Evolutionary conservation across 2,113 vertebrate genomes (phyloP).

Genomic region (Scatophagus argus): DNA sequence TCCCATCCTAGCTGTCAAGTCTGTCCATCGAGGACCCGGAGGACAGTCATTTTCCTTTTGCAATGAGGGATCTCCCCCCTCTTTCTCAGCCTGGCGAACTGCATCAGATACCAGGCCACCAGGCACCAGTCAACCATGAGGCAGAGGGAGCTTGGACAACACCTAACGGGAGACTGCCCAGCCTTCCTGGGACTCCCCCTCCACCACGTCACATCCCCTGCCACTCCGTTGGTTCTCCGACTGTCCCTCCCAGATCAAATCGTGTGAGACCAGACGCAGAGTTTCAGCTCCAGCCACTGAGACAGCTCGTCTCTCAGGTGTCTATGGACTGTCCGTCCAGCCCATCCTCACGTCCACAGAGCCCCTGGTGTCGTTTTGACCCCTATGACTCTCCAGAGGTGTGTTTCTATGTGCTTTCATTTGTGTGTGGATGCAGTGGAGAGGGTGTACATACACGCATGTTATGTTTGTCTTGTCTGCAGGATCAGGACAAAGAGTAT

Average conservation of each 20-base stretch:
- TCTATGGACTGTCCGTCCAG: slow-evolving; percentile 70
- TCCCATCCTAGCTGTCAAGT: slow-evolving; percentile 62
- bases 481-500: slow-evolving; percentile 89
- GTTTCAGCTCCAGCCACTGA: slow-evolving; percentile 33
- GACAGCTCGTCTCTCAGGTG: slow-evolving; percentile 58
- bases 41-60: slow-evolving; percentile 58
- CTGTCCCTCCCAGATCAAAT: slow-evolving; percentile 36
- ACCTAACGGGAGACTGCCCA: slow-evolving; percentile 35
- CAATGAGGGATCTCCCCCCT: slow-evolving; percentile 70
- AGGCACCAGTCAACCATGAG: background rate
- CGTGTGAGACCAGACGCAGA: background rate
- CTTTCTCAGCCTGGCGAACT: slow-evolving; percentile 5
- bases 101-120: background rate
- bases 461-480: slow-evolving; percentile 14
- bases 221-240: slow-evolving; percentile 18
- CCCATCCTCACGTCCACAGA: slow-evolving; percentile 65
- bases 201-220: slow-evolving; percentile 1
- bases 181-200: slow-evolving; percentile 43
- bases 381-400: slow-evolving; percentile 78
- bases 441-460: background rate
- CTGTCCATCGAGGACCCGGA: slow-evolving; percentile 72
- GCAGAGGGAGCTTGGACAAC: slow-evolving; percentile 2
- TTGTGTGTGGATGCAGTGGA: background rate
- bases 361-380: slow-evolving; percentile 75
- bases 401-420: background rate